Evolutionary conservation across 2,113 vertebrate species (phyloP), one percentile per base, ranked within the genome.

Genomic region (Pelobates fuscus): DNA sequence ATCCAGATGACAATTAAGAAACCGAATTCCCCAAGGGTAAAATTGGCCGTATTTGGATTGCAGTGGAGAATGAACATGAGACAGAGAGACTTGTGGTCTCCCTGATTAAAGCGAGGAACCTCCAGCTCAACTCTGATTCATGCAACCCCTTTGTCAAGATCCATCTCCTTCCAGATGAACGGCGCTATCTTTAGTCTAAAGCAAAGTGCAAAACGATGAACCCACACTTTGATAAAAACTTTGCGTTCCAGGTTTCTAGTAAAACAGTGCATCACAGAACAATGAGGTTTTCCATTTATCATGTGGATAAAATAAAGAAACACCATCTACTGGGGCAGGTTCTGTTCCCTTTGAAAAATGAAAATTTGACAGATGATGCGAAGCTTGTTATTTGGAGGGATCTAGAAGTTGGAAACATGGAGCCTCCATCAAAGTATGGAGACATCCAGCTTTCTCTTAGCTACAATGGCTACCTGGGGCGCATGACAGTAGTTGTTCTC

Each of bases 191-290:
- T 12, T 94, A 95, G 83, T 91, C 94, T 61, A 98, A 91, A 82
- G 88, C 86, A 68, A 89, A 90, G 24, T 14, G 67, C 27, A 92
- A 90, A 61, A 94, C 89, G 20, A 79, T 90, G 25, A 92, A 94
- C 60, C 94, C 94, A 0, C 91, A 93, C 78, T 95, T 97, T 57
- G 86, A 89, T 1, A 92, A 97, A 83, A 87, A 84, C 79, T 93
- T 96, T 25, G 61, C 97, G 78, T 98, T 97, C 82, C 96, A 98
- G 95, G 93, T 96, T 81, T 94, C 94, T 32, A 89, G 87, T 26
- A 87, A 77, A 79, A 87, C 79, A 4, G 60, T 96, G 57, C 57
- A 82, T 12, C 88, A 87, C 78, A 89, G 92, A 80, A 93, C 92
- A 2, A 85, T 96, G 29, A 92, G 87, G 32, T 91, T 98, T 83